Percentiles rank a stretch among this genome's conserved stretches.
phyloP scores from a whole-genome alignment of 2,797 vertebrate species.

The Jordanella pulchra region DNA sequence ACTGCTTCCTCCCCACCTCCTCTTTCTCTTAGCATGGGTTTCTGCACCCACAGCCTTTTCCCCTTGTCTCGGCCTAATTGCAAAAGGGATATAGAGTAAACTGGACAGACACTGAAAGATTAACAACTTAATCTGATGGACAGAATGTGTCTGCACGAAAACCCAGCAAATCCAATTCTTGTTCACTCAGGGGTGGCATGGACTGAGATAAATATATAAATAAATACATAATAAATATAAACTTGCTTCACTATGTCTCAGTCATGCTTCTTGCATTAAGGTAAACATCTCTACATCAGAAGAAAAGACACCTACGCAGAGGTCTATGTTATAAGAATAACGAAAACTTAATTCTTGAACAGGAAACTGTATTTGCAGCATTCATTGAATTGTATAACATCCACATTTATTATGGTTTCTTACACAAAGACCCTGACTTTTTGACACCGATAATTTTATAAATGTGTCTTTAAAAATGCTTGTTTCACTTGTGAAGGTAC shows the following conservation, averaged over 20 bases:
- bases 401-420: background rate
- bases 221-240: conserved; percentile 3
- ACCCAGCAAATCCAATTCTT: background rate
- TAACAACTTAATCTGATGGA: conserved; percentile 1
- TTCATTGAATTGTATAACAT: background rate
- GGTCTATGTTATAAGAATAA: background rate
- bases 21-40: background rate
- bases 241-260: background rate
- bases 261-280: background rate
- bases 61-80: conserved; percentile 1
- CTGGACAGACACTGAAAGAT: conserved; percentile 1
- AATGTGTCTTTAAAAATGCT: too few species aligned
- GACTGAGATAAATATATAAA: conserved; percentile 1
- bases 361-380: background rate
- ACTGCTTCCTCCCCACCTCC: background rate
- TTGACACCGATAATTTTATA: background rate
- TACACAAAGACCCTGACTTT: background rate
- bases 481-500: background rate
- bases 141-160: background rate
- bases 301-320: background rate
- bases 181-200: conserved; percentile 4
- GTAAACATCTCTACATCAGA: background rate
- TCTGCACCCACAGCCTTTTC: background rate
- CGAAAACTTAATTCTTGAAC: background rate
- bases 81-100: conserved; percentile 1